phyloP scores from a whole-genome alignment of 2,113 vertebrate species.

The Myotis lucifugus region DNA sequence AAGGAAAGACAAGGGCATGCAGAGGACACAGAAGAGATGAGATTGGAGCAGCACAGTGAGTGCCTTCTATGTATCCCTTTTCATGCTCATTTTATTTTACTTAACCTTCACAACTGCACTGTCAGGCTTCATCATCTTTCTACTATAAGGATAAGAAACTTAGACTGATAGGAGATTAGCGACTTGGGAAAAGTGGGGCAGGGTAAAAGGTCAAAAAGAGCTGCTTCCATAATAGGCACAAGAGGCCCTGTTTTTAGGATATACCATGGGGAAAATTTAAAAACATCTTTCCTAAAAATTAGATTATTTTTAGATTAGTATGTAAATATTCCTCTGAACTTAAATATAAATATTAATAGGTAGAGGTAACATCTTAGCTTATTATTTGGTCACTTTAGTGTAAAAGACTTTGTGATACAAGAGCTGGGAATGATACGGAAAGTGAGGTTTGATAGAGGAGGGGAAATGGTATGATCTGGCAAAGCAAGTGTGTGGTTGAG shows the following conservation, averaged over 20 bases:
- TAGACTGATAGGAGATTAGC: not conserved
- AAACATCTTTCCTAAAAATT: not conserved
- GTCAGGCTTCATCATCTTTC: not conserved
- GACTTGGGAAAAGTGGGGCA: not conserved
- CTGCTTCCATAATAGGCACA: not conserved
- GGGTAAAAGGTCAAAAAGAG: not conserved
- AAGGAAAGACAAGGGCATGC: not conserved
- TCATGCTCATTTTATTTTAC: not conserved
- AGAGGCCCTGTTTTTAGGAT: not conserved
- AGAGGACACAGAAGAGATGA: not conserved
- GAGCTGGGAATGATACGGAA: not conserved
- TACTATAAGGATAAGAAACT: not conserved
- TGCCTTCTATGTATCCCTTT: not conserved
- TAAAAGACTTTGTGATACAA: not conserved
- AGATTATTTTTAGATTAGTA: not conserved
- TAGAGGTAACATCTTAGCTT: not conserved
- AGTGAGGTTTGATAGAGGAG: not conserved
- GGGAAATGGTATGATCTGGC: not conserved
- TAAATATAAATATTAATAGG: not conserved
- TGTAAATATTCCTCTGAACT: not conserved
- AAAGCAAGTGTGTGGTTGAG: not conserved
- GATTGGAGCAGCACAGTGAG: not conserved
- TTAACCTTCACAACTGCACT: not conserved
- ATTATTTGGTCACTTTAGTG: not conserved
- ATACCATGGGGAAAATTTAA: not conserved